phyloP scores from a whole-genome alignment of 2,113 vertebrate species.

The Puffinus mauretanicus region DNA sequence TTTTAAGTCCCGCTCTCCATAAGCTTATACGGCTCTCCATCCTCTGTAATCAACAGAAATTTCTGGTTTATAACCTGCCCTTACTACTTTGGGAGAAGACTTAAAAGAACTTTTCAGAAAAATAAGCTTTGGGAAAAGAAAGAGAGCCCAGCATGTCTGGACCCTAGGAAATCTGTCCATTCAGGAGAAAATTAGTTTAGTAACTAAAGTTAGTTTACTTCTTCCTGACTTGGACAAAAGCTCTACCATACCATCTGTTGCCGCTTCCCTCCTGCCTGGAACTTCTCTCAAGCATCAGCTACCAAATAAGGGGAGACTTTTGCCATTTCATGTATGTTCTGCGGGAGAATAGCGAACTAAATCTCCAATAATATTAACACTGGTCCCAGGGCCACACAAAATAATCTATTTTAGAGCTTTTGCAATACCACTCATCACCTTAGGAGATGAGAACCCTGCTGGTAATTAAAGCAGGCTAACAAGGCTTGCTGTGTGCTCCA shows the following conservation, averaged over 20 bases:
- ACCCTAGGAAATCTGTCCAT: accelerated
- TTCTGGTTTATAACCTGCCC: background rate
- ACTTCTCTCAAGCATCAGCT: background rate
- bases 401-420: background rate
- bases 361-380: accelerated
- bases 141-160: background rate
- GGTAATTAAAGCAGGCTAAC: background rate
- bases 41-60: background rate
- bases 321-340: background rate
- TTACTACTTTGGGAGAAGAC: background rate
- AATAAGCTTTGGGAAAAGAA: background rate
- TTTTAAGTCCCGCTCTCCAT: background rate
- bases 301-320: background rate
- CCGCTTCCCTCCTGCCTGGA: background rate
- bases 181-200: background rate
- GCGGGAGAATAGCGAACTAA: background rate
- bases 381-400: background rate
- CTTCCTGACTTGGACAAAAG: background rate
- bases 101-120: background rate
- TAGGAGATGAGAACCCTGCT: background rate
- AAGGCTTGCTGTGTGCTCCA: background rate
- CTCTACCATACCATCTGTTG: background rate
- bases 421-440: background rate
- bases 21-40: background rate
- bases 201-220: background rate